These are phyloP conservation scores for Piscicola geometra DNA, from an alignment of 2,888 invertebrate genomes.

Conservation along the genomic window DNA sequence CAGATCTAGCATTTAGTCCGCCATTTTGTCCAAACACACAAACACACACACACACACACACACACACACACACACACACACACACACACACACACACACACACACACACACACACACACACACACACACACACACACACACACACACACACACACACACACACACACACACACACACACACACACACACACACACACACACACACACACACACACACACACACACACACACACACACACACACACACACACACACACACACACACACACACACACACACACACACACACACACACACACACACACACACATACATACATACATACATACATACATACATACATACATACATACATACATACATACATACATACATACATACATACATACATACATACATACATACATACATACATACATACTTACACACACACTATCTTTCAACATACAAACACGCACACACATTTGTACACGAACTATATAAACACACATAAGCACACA, in stretches of 20 bases:
- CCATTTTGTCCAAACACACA: background rate
- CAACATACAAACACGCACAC: background rate
- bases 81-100: conserved; percentile 21
- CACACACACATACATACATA: conserved; percentile 20
- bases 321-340: conserved; percentile 8
- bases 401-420: conserved; percentile 3
- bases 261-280: conserved; percentile 19
- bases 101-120: background rate
- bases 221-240: conserved; percentile 21
- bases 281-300: conserved; percentile 19
- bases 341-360: background rate
- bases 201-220: conserved; percentile 15
- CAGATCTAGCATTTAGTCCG: no score
- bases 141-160: conserved; percentile 20
- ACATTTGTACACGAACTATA: background rate
- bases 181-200: conserved; percentile 15
- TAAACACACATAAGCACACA: conserved; percentile 9
- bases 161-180: conserved; percentile 24
- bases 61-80: conserved; percentile 16
- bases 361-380: background rate
- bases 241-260: conserved; percentile 24
- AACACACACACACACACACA: conserved; percentile 8
- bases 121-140: conserved; percentile 6
- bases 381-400: conserved; percentile 3
- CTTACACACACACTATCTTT: background rate